A percentile compares a stretch with the other conserved stretches of the same genome.
Evolutionary conservation across 2,888 invertebrate genomes (phyloP).

Genomic region (Drosophila longiperda): DNA sequence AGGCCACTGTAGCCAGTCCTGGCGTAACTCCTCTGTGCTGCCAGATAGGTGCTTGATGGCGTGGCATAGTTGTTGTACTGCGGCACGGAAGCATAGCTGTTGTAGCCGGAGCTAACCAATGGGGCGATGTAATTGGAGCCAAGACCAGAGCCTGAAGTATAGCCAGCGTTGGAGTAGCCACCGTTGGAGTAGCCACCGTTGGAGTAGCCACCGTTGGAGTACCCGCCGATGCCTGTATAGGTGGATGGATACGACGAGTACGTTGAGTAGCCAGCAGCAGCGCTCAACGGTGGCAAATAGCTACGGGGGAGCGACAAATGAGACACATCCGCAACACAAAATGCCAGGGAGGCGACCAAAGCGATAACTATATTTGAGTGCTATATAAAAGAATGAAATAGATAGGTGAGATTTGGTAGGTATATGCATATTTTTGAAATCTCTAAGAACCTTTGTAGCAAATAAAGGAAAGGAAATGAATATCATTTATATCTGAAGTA

Average conservation of each 20-base stretch:
- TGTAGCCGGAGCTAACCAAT: constrained; percentile 30
- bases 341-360: constrained; percentile 60
- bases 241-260: constrained; percentile 50
- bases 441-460: background rate
- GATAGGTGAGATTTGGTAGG: background rate
- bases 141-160: constrained; percentile 24
- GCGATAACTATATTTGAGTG: constrained; percentile 52
- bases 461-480: background rate
- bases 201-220: constrained; percentile 30
- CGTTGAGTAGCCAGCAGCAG: constrained; percentile 42
- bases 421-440: background rate
- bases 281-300: constrained; percentile 74
- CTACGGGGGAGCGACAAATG: constrained; percentile 68
- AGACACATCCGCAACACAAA: constrained; percentile 75
- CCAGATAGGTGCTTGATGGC: constrained; percentile 61
- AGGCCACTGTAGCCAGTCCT: constrained; percentile 51
- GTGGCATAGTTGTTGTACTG: constrained; percentile 58
- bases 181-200: background rate
- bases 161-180: background rate
- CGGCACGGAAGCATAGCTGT: constrained; percentile 56
- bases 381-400: constrained; percentile 43
- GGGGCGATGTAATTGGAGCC: too few relatives aligned
- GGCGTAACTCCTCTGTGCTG: constrained; percentile 42
- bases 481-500: constrained; percentile 1
- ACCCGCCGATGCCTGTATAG: constrained; percentile 36